Evolutionary conservation across 2,113 vertebrate genomes (phyloP).

Genomic region (Nansenia antarctica): DNA sequence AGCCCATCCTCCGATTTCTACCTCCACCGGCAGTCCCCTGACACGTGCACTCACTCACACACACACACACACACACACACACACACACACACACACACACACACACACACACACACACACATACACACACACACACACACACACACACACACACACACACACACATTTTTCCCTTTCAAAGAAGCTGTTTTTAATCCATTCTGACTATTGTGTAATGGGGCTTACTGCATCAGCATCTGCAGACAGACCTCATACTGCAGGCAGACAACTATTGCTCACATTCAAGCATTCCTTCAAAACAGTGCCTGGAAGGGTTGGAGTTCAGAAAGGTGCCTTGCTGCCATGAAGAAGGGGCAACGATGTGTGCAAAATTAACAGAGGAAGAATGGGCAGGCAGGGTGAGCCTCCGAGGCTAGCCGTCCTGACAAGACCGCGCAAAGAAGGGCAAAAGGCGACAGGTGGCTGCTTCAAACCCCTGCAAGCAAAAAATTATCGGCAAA

Average conservation of each 20-base stretch:
- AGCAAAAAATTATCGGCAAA: conserved; percentile 39
- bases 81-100: too few relatives aligned
- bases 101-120: too few relatives aligned
- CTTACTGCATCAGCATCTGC: conserved; percentile 26
- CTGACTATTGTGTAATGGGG: conserved; percentile 10
- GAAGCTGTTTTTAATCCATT: conserved; percentile 4
- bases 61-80: too few relatives aligned
- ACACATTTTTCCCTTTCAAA: neutral
- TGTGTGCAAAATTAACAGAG: neutral
- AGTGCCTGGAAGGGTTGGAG: too few relatives aligned
- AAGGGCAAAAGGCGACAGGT: conserved; percentile 39
- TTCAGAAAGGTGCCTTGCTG: neutral
- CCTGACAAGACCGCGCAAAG: conserved; percentile 48
- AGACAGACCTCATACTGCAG: conserved; percentile 21
- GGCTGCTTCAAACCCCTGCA: conserved; percentile 50
- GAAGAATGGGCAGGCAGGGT: conserved; percentile 20
- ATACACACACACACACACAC: too few relatives aligned
- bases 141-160: neutral
- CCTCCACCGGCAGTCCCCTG: too few relatives aligned
- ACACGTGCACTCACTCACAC: too few relatives aligned
- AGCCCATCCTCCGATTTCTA: too few relatives aligned
- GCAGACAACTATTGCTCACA: neutral
- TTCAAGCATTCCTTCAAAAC: neutral
- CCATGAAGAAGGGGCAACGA: neutral
- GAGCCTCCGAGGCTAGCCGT: conserved; percentile 29